These are phyloP conservation scores for Platalea minor DNA, from an alignment of 2,797 vertebrate genomes.

Conservation along the genomic window DNA sequence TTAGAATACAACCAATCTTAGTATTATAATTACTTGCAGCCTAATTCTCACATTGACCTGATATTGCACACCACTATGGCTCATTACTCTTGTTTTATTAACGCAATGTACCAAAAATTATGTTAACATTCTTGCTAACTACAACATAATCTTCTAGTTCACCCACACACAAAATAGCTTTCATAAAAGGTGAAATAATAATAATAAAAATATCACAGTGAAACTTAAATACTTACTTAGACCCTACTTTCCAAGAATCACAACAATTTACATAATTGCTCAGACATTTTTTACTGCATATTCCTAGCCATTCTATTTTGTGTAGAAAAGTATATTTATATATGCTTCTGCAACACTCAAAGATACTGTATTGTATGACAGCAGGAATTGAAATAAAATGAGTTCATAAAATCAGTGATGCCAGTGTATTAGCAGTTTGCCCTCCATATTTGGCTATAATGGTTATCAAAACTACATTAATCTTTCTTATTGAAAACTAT, in stretches of 20 bases:
- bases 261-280: conserved; percentile 13
- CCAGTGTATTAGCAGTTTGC: not conserved
- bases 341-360: not conserved
- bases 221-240: conserved; percentile 34
- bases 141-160: conserved; percentile 41
- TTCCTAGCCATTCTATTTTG: not conserved
- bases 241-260: conserved; percentile 23
- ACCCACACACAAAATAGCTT: conserved; percentile 27
- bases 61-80: conserved; percentile 41
- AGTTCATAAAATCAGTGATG: conserved; percentile 40
- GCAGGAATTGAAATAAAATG: conserved; percentile 10
- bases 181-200: conserved; percentile 32
- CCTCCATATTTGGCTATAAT: conserved; percentile 24
- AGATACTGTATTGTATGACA: not conserved
- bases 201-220: conserved; percentile 24
- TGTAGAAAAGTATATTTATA: not conserved
- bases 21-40: conserved; percentile 35
- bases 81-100: conserved; percentile 65
- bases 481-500: conserved; percentile 18
- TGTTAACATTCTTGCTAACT: conserved; percentile 43
- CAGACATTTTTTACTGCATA: not conserved
- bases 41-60: conserved; percentile 50
- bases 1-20: conserved; percentile 57
- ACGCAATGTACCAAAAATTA: conserved; percentile 42
- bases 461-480: not conserved